Conservation (phyloP, 2,888 invertebrate genomes). For the Cancer borealis region DNA sequence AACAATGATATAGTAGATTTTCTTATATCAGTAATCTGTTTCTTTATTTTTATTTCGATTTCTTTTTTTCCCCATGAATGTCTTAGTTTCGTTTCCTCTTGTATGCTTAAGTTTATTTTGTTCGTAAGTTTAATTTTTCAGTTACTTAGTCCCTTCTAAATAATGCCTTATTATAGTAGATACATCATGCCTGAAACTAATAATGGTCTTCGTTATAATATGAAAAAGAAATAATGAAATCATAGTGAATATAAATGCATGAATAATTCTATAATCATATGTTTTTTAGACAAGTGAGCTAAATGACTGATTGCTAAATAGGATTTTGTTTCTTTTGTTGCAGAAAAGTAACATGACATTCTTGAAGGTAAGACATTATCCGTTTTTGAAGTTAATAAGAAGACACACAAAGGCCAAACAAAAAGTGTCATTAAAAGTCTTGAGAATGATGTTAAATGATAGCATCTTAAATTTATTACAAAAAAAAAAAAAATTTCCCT, state of each 20-base stretch:
- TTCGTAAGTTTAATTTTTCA: not conserved
- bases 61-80: not conserved
- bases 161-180: not conserved
- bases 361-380: conserved; percentile 59
- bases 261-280: not conserved
- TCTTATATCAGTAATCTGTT: not conserved
- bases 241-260: not conserved
- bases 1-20: not conserved
- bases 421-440: not conserved
- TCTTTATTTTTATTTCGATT: not conserved
- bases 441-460: no score
- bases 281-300: not conserved
- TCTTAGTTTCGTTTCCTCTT: not conserved
- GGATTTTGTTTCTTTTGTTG: conserved; percentile 51
- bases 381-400: not conserved
- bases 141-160: not conserved
- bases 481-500: not conserved
- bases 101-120: not conserved
- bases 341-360: conserved; percentile 67
- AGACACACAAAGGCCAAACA: not conserved
- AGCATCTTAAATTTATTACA: not conserved
- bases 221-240: conserved; percentile 39
- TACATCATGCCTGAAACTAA: not conserved
- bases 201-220: not conserved
- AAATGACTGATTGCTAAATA: conserved; percentile 51